Base-by-base conservation (phyloP, 1,140 invertebrate species). In the Euwallacea similis region DNA sequence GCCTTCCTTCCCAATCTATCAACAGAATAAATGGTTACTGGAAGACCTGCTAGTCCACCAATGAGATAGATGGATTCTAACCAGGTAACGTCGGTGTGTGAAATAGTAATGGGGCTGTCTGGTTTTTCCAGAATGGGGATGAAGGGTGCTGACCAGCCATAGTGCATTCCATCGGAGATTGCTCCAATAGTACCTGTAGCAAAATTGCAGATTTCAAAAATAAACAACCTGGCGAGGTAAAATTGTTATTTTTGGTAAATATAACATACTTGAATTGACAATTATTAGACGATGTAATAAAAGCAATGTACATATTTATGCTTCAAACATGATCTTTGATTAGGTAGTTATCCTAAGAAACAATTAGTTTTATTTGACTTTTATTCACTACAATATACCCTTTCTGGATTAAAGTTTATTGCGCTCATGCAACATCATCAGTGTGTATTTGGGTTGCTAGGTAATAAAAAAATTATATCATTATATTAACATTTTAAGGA, bases 1-100 rank as follows among this genome's bases (percentile, higher is more conserved):
- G 78, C 77, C 77, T 88, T 90, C 2, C 91, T 79, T 0, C 91
- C 91, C 46, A 88, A 74, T 75, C 82, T 85, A 75, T 91, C 88
- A 2, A 90, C 84, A 8, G 85, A 73, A 65, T 76, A 79, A 13
- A 84, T 74, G 46, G 83, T 85, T 8, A 87, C 84, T 7, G 87
- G 80, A 0, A 88, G 87, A 3, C 88, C 87, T 0, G 83, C 74
- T 47, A 89, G 83, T 1, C 86, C 88, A 0, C 88, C 88, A 21
- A 91, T 79, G 7, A 88, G 85, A 53, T 87, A 81, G 4, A 90
- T 74, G 0, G 87, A 87, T 33, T 87, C 84, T 21, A 90, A 80
- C 89, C 88, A 91, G 0, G 87, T 86, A n/a, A 81, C 78, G 76
- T 82, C 71, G 2, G 80, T 77, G 43, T 76, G 65, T 4, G 74